A percentile compares a stretch with the other conserved stretches of the same genome.
These are phyloP conservation scores for Diploscapter pachys DNA, from an alignment of 1,140 invertebrate genomes.

Conservation along the genomic window DNA sequence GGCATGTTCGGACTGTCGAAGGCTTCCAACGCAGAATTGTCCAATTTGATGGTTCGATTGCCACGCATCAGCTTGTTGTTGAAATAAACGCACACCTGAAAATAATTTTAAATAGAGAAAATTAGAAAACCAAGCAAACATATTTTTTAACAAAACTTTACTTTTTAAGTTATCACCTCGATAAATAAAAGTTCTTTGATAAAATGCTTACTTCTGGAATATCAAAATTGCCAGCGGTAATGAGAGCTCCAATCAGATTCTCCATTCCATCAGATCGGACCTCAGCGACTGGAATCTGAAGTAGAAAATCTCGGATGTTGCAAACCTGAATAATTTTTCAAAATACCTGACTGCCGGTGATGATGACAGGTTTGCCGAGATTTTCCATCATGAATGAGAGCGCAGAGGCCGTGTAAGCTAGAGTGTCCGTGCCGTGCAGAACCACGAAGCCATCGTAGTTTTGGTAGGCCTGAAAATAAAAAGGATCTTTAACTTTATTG, in stretches of 20 bases:
- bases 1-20: conserved; percentile 84
- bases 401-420: conserved; percentile 88
- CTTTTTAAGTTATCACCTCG: conserved; percentile 6
- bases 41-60: conserved; percentile 80
- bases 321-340: background rate
- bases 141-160: background rate
- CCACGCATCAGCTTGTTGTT: conserved; percentile 81
- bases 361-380: conserved; percentile 85
- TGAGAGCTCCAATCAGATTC: conserved; percentile 82
- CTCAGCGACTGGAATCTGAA: conserved; percentile 85
- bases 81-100: conserved; percentile 70
- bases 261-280: conserved; percentile 78
- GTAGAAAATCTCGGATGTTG: conserved; percentile 30
- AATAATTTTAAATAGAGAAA: background rate
- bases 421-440: conserved; percentile 92
- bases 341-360: conserved; percentile 80
- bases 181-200: conserved; percentile 57
- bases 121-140: too few species aligned
- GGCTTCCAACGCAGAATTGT: conserved; percentile 76
- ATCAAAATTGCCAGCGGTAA: conserved; percentile 81
- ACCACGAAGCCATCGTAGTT: conserved; percentile 88
- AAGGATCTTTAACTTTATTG: background rate
- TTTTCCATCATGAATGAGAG: conserved; percentile 93
- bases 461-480: conserved; percentile 66
- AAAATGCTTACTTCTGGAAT: conserved; percentile 75